Percentiles rank a stretch among this genome's conserved stretches.
Conservation (phyloP, 1,140 invertebrate genomes). For the Charaxes varanes region DNA sequence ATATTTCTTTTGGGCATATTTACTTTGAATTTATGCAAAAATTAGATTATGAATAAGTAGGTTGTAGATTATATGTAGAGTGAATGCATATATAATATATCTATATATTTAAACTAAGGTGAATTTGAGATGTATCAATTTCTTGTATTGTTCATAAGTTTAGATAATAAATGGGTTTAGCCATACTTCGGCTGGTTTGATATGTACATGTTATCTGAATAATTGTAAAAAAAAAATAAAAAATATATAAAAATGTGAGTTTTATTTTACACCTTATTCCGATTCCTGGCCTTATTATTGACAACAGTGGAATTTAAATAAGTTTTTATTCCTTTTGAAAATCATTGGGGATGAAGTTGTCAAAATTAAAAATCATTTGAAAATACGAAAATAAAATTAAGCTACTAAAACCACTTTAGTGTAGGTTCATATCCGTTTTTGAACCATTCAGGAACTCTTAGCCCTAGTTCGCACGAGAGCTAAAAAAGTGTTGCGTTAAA, state of each 20-base stretch:
- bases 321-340: too few species aligned
- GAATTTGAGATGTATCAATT: conserved; percentile 73
- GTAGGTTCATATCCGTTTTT: too few species aligned
- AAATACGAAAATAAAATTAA: too few species aligned
- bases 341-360: too few species aligned
- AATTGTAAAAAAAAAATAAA: conserved; percentile 71
- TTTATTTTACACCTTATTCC: conserved; percentile 60
- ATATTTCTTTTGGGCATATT: conserved; percentile 74
- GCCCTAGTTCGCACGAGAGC: too few species aligned
- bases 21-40: conserved; percentile 73
- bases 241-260: conserved; percentile 61
- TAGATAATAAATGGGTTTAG: conserved; percentile 74
- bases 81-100: conserved; percentile 72
- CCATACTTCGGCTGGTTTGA: conserved; percentile 74
- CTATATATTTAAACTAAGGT: conserved; percentile 72
- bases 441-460: too few species aligned
- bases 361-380: too few species aligned
- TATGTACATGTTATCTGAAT: conserved; percentile 74
- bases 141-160: conserved; percentile 74
- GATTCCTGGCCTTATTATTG: conserved; percentile 3
- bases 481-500: too few species aligned
- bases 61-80: conserved; percentile 72
- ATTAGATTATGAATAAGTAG: conserved; percentile 73
- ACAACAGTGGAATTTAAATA: too few species aligned
- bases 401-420: too few species aligned